phyloP scores from a whole-genome alignment of 2,113 vertebrate genomes.

The Hylia prasina region DNA sequence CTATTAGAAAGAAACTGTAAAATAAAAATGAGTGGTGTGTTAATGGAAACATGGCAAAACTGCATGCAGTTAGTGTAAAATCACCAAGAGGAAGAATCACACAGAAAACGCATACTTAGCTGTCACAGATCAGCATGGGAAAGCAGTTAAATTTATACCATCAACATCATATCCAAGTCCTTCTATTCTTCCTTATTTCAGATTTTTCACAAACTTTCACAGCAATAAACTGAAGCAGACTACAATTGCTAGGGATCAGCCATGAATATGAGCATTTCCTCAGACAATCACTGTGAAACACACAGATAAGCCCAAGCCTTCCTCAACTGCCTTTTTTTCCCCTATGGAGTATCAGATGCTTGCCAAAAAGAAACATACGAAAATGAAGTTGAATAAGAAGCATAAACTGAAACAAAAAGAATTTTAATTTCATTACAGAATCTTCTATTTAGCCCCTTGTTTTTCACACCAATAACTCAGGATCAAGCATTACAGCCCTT shows the following conservation, averaged over 20 bases:
- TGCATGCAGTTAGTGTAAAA: conserved; percentile 75
- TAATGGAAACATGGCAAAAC: conserved; percentile 66
- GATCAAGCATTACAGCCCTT: neutral
- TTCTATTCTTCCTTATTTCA: conserved; percentile 60
- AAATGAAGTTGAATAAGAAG: conserved; percentile 51
- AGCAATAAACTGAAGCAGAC: neutral
- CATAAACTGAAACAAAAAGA: conserved; percentile 39
- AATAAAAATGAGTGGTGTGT: conserved; percentile 24
- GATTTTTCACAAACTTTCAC: conserved; percentile 48
- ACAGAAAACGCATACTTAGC: conserved; percentile 53
- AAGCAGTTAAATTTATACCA: conserved; percentile 34
- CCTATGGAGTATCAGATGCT: neutral
- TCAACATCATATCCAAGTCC: conserved; percentile 6
- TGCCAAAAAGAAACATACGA: conserved; percentile 52
- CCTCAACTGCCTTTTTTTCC: neutral
- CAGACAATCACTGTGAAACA: conserved; percentile 15
- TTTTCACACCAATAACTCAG: neutral
- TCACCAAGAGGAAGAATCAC: conserved; percentile 59
- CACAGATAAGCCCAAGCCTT: conserved; percentile 14
- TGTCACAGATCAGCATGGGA: conserved; percentile 53
- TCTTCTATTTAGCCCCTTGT: neutral
- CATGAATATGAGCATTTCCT: conserved; percentile 17
- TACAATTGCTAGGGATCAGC: neutral
- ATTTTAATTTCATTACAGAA: neutral
- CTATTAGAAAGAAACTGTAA: neutral